Percentiles rank a stretch among this genome's conserved stretches.
These are phyloP conservation scores for Cisticola juncidis DNA, from an alignment of 2,113 vertebrate genomes.

Conservation along the genomic window DNA sequence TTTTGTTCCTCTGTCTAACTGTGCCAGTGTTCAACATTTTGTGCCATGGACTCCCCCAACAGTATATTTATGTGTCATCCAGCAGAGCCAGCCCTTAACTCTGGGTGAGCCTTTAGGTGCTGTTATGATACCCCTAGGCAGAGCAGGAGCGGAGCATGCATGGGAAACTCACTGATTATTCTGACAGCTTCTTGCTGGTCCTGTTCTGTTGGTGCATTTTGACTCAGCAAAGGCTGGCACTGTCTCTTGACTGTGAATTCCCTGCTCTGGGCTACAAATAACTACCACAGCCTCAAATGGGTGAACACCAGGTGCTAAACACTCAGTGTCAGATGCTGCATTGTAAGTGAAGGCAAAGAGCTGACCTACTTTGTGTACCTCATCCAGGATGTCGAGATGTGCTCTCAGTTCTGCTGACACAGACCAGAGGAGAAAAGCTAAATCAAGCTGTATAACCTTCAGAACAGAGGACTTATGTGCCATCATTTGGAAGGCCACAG, in stretches of 20 bases:
- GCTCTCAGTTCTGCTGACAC: background rate
- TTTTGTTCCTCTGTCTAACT: background rate
- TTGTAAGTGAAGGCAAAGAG: constrained; percentile 10
- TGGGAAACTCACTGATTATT: background rate
- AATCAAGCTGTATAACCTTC: background rate
- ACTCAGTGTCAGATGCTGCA: constrained; percentile 3
- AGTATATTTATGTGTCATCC: background rate
- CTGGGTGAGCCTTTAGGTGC: background rate
- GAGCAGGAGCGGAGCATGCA: rapidly evolving
- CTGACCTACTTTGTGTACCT: background rate
- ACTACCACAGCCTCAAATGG: background rate
- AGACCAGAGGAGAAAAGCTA: background rate
- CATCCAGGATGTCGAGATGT: background rate
- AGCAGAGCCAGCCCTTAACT: background rate
- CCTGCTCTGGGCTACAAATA: background rate
- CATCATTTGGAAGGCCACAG: background rate
- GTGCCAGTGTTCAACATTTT: background rate
- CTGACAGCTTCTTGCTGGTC: background rate
- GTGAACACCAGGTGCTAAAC: background rate
- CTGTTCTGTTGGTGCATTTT: background rate
- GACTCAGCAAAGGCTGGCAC: background rate
- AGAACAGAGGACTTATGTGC: background rate
- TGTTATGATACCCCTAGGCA: background rate
- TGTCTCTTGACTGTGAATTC: background rate
- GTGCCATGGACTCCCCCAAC: background rate